Evolutionary conservation across 2,888 invertebrate species (phyloP), one percentile per base, ranked within the genome.

Genomic region (Heliconius ismenius): DNA sequence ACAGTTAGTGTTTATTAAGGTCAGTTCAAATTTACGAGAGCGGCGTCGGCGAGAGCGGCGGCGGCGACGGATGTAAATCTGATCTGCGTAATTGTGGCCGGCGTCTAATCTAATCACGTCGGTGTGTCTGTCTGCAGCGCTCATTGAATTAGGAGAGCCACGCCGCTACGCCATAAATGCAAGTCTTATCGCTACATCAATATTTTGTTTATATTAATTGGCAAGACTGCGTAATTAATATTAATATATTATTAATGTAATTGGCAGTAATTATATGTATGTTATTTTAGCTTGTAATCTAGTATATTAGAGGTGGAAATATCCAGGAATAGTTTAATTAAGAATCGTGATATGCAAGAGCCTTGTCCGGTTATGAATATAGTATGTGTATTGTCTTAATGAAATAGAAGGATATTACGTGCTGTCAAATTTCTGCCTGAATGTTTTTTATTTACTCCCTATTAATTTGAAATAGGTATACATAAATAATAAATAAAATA

Each of bases 31-130:
- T 63, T 76, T 76, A 73, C 58, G 79, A 24, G 62, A 73, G 78
- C 73, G 65, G 70, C 54, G 74, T 21, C 65, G 78, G 49, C 74
- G 75, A 75, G 75, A 78, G 79, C 73, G 78, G 39, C 39, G 39
- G 78, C 80, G 83, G 82, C 84, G 86, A 84, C 85, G 83, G 88
- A 91, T 91, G 90, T 90, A 92, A 92, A 92, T 92, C 91, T 90
- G 92, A 92, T 92, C 92, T 91, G 85, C 89, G 92, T 93, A 93
- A 93, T 93, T 92, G 93, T 92, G 93, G 92, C 86, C 90, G 90
- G 87, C 91, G 89, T 91, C 91, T 93, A 93, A 93, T 93, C 91
- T 91, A 91, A 92, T 93, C 90, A 87, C 84, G 84, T 80, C 88
- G 89, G 87, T 88, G 88, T 89, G 91, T 91, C 92, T 90, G 91